Conservation (phyloP, 2,113 vertebrate species). For the Lutjanus erythropterus region DNA sequence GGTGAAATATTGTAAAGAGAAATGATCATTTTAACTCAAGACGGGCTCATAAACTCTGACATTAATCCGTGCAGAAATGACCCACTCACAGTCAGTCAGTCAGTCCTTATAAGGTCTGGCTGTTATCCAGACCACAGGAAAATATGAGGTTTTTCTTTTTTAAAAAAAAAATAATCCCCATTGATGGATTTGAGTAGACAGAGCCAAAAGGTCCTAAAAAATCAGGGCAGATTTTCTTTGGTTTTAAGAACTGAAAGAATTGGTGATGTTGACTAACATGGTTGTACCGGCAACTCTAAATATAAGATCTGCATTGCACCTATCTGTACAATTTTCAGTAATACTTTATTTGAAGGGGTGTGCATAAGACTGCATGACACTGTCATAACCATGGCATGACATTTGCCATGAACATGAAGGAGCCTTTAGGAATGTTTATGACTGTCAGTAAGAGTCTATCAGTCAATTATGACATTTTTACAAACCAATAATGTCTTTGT, state of each 20-base stretch:
- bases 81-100: constrained; percentile 47
- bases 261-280: neutral
- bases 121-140: constrained; percentile 47
- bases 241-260: too few relatives aligned
- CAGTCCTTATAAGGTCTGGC: constrained; percentile 49
- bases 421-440: too few relatives aligned
- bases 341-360: too few relatives aligned
- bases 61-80: constrained; percentile 58
- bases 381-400: too few relatives aligned
- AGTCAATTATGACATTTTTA: too few relatives aligned
- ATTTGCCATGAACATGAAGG: too few relatives aligned
- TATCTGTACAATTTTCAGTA: too few relatives aligned
- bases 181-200: constrained; percentile 28
- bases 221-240: neutral
- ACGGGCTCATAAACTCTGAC: constrained; percentile 56
- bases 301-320: constrained; percentile 1
- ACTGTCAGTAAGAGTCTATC: too few relatives aligned
- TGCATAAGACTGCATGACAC: too few relatives aligned
- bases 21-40: constrained; percentile 56
- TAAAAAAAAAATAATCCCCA: neutral
- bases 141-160: constrained; percentile 19
- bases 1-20: constrained; percentile 52
- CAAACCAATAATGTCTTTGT: too few relatives aligned
- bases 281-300: neutral
- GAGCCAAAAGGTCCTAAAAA: constrained; percentile 23